Evolutionary conservation across 2,888 invertebrate species (phyloP).

Genomic region (Andrena camellia): DNA sequence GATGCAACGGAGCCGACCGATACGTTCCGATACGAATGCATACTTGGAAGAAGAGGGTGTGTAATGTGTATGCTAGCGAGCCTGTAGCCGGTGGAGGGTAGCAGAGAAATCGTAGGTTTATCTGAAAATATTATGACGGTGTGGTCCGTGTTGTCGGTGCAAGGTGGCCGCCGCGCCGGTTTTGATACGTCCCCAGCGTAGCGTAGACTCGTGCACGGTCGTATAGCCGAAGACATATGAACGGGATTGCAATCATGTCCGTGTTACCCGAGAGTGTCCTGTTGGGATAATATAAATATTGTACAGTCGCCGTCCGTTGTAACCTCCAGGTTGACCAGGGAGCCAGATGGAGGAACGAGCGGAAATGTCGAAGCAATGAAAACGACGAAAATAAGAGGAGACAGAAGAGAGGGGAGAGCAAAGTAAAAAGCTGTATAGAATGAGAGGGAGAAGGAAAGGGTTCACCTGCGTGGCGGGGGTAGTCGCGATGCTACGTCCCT

Average conservation of each 20-base stretch:
- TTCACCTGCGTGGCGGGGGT: slow-evolving; percentile 45
- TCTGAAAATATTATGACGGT: slow-evolving; percentile 82
- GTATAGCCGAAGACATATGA: slow-evolving; percentile 83
- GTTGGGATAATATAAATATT: slow-evolving; percentile 85
- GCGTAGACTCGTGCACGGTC: slow-evolving; percentile 78
- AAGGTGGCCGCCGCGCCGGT: slow-evolving; percentile 76
- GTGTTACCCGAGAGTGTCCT: slow-evolving; percentile 82
- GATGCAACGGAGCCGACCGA: background rate
- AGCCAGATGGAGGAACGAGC: slow-evolving; percentile 24
- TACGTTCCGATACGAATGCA: background rate
- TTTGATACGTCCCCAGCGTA: slow-evolving; percentile 84
- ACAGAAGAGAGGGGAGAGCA: background rate
- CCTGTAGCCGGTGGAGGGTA: slow-evolving; percentile 22
- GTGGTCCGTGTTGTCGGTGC: slow-evolving; percentile 70
- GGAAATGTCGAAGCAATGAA: slow-evolving; percentile 18
- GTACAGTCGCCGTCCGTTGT: slow-evolving; percentile 74
- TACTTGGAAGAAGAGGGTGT: background rate
- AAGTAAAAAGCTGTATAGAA: slow-evolving; percentile 2
- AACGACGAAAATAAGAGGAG: background rate
- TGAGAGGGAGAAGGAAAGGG: slow-evolving; percentile 37
- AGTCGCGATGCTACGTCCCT: slow-evolving; percentile 62
- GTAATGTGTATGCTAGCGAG: background rate
- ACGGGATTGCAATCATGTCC: slow-evolving; percentile 84
- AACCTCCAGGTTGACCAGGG: slow-evolving; percentile 47
- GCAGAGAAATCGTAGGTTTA: slow-evolving; percentile 76